These are phyloP conservation scores for Gerris buenoi DNA, from an alignment of 1,140 invertebrate species.

Conservation along the genomic window DNA sequence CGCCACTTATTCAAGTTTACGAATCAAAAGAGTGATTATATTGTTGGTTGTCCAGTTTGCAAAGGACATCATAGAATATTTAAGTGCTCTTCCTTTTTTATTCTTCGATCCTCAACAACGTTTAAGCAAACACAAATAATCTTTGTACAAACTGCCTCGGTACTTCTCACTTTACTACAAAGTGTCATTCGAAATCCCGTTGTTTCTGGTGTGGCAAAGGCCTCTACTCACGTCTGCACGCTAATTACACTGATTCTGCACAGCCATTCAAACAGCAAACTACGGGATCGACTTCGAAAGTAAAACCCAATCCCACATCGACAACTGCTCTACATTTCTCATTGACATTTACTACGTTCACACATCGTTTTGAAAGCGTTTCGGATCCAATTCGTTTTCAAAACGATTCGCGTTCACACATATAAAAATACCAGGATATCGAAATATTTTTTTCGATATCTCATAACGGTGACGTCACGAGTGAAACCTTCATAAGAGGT, in stretches of 20 bases:
- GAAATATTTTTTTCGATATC: too few relatives aligned
- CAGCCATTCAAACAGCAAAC: neutral
- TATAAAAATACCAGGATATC: too few relatives aligned
- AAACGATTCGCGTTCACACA: too few relatives aligned
- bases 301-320: neutral
- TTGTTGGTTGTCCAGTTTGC: neutral
- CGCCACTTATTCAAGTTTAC: neutral
- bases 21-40: too few relatives aligned
- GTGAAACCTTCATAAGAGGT: too few relatives aligned
- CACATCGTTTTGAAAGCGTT: too few relatives aligned
- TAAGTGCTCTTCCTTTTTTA: neutral
- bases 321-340: neutral
- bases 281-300: neutral
- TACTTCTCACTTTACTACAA: neutral
- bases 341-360: too few relatives aligned
- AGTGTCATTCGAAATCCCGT: neutral
- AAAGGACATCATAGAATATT: neutral
- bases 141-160: neutral
- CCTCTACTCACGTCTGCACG: neutral
- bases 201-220: neutral
- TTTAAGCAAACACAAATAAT: neutral
- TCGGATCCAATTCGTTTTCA: too few relatives aligned
- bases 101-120: neutral
- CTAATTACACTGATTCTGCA: neutral
- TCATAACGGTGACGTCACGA: too few relatives aligned